Evolutionary conservation across 2,888 invertebrate genomes (phyloP), one percentile per base, ranked within the genome.

Genomic region (Cantharis lateralis): DNA sequence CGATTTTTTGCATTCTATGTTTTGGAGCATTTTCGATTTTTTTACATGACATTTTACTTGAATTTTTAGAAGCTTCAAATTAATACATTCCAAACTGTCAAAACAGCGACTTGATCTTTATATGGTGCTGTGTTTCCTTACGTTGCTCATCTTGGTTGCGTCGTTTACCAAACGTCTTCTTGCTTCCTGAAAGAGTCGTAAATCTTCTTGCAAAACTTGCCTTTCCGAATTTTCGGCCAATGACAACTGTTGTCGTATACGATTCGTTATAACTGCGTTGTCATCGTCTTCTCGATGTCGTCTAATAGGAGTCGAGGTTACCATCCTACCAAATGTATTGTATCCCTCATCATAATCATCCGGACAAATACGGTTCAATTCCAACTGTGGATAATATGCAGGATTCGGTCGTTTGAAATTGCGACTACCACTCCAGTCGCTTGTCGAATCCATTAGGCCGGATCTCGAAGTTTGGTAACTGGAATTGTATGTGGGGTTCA

Each of bases 171-270:
- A 24, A 9, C 62, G 64, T 24, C 79, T 68, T 71, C 79, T 74
- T 16, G 79, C 75, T 24, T 78, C 62, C 74, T 79, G 77, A 62
- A 73, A 79, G 11, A 68, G 48, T 16, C 15, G 68, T 28, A 79
- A 71, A 66, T 75, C 68, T 10, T 75, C 32, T 24, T 73, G 15
- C 11, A 79, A 62, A 64, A 69, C 64, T 10, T 62, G 15, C 61
- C 70, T 72, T 62, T 79, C 77, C n/a, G 9, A 32, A 15, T 16
- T 16, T 69, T 78, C 78, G 15, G 76, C 64, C 15, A n/a, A 64
- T 2, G 20, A n/a, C 48, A 78, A 61, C 15, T 72, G 66, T 68
- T 32, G 13, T 10, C 20, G n/a, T 20, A 70, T 32, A 18, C 32
- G 32, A 10, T 26, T 10, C 7, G 68, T 2, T 16, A 10, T 15